These are phyloP conservation scores for Ciconia nigra DNA, from an alignment of 2,797 vertebrate genomes.

Conservation along the genomic window DNA sequence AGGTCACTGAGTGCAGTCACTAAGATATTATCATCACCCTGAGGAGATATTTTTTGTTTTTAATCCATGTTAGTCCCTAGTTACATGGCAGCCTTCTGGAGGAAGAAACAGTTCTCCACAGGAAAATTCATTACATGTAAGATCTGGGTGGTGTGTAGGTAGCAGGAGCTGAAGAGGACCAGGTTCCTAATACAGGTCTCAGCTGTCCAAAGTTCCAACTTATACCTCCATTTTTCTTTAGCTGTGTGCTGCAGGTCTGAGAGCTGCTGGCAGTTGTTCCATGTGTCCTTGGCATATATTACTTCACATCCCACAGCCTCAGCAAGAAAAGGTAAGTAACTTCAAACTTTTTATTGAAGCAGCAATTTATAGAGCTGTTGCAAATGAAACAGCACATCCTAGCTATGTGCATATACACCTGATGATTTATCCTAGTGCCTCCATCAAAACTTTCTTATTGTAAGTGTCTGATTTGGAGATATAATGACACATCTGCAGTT, in stretches of 20 bases:
- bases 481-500: neutral
- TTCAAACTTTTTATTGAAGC: neutral
- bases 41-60: neutral
- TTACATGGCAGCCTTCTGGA: neutral
- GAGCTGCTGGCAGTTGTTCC: neutral
- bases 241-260: neutral
- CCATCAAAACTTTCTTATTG: neutral
- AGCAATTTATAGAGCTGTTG: neutral
- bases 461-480: neutral
- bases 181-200: neutral
- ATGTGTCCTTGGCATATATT: neutral
- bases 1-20: neutral
- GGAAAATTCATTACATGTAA: neutral
- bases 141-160: neutral
- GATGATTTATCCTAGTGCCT: neutral
- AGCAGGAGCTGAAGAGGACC: neutral
- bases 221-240: neutral
- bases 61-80: neutral
- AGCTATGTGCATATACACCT: neutral
- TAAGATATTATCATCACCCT: neutral
- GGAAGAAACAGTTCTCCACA: neutral
- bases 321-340: neutral
- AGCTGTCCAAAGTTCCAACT: neutral
- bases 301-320: neutral
- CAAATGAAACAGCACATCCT: neutral